Evolutionary conservation across 2,113 vertebrate species (phyloP).

Genomic region (Limanda limanda): DNA sequence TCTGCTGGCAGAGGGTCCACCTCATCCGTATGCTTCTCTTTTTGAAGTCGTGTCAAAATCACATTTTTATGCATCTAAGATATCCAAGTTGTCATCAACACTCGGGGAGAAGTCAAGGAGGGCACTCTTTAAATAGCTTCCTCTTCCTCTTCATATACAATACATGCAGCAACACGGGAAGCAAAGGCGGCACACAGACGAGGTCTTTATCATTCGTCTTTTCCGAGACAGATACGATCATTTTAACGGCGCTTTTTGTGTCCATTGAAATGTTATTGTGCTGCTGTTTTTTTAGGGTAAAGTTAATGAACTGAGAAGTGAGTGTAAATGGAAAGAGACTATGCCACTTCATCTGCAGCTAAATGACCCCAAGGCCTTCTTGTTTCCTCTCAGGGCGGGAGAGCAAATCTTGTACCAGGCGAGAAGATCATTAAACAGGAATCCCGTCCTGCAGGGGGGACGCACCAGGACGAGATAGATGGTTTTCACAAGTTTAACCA

Average conservation of each 20-base stretch:
- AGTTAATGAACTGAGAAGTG: constrained; percentile 33
- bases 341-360: constrained; percentile 30
- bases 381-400: constrained; percentile 25
- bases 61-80: constrained; percentile 79
- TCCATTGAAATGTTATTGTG: constrained; percentile 9
- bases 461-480: constrained; percentile 34
- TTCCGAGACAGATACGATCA: constrained; percentile 5
- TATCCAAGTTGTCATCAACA: constrained; percentile 77
- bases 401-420: constrained; percentile 52
- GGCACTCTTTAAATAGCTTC: constrained; percentile 73
- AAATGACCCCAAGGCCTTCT: constrained; percentile 45
- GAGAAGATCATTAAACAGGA: constrained; percentile 62
- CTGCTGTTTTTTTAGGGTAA: constrained; percentile 6
- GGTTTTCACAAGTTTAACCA: constrained; percentile 58
- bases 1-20: constrained; percentile 84
- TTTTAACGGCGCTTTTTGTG: constrained; percentile 6
- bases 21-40: constrained; percentile 84
- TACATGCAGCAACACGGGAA: constrained; percentile 32
- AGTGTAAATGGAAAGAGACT: neutral
- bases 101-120: constrained; percentile 75
- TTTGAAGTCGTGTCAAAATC: constrained; percentile 84
- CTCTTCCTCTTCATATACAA: constrained; percentile 46
- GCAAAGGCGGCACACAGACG: constrained; percentile 21
- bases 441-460: constrained; percentile 37
- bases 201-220: constrained; percentile 27